phyloP scores from a whole-genome alignment of 2,113 vertebrate genomes.

The Lucifuga dentata region DNA sequence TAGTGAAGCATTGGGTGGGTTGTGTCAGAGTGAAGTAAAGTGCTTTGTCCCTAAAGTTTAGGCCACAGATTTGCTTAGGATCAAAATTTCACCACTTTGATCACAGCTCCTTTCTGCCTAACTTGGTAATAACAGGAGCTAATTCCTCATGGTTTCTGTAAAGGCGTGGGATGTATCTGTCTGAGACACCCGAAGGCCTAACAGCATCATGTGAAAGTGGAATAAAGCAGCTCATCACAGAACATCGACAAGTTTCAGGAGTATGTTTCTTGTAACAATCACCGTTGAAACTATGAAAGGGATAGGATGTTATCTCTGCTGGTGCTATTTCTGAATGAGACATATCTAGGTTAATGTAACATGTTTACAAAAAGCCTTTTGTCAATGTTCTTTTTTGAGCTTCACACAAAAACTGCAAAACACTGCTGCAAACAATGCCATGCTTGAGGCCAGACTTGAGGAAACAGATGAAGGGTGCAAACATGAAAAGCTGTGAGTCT shows the following conservation, averaged over 20 bases:
- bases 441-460: neutral
- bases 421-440: neutral
- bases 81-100: slow-evolving; percentile 25
- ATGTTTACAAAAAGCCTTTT: neutral
- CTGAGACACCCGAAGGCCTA: neutral
- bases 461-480: slow-evolving; percentile 7
- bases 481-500: slow-evolving; percentile 17
- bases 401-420: neutral
- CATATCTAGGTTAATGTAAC: too few relatives aligned
- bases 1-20: neutral
- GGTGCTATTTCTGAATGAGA: too few relatives aligned
- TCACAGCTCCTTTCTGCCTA: slow-evolving; percentile 3
- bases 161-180: slow-evolving; percentile 4
- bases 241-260: neutral
- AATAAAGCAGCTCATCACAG: neutral
- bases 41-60: neutral
- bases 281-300: neutral
- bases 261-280: neutral
- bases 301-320: neutral
- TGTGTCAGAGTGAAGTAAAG: neutral
- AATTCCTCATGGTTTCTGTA: neutral
- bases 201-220: slow-evolving; percentile 4
- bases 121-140: slow-evolving; percentile 8
- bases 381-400: too few relatives aligned
- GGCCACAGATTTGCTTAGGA: slow-evolving; percentile 18